These are phyloP conservation scores for Xylota sylvarum DNA, from an alignment of 2,888 invertebrate species.

Conservation along the genomic window DNA sequence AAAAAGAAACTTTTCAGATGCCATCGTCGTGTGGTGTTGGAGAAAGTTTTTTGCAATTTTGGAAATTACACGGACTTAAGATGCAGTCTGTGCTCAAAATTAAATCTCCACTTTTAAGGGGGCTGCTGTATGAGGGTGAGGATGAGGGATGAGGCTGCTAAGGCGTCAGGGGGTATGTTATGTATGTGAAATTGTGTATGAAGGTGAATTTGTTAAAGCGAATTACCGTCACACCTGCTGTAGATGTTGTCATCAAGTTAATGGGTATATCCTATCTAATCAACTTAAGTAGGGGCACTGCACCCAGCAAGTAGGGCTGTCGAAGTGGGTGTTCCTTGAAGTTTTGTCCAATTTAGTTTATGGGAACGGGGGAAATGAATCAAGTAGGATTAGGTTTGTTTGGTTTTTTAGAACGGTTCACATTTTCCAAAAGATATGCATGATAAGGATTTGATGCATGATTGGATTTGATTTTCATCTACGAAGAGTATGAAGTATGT, in stretches of 20 bases:
- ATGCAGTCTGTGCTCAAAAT: conserved; percentile 53
- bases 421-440: not conserved
- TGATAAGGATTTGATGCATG: not conserved
- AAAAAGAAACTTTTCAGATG: conserved; percentile 31
- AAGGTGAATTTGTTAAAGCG: conserved; percentile 6
- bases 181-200: not conserved
- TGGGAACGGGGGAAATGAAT: not conserved
- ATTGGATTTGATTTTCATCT: not conserved
- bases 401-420: not conserved
- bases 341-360: not conserved
- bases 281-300: conserved; percentile 34
- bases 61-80: conserved; percentile 44
- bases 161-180: not conserved
- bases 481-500: too few relatives aligned
- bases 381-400: not conserved
- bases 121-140: not conserved
- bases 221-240: conserved; percentile 50
- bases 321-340: not conserved
- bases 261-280: conserved; percentile 35
- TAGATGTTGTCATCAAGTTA: conserved; percentile 35
- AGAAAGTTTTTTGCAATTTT: conserved; percentile 50
- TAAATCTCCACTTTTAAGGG: conserved; percentile 14
- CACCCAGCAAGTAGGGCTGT: not conserved
- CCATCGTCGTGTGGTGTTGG: conserved; percentile 19
- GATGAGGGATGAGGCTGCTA: not conserved